A percentile compares a stretch with the other conserved stretches of the same genome.
Evolutionary conservation across 2,797 vertebrate genomes (phyloP).

Genomic region (Argyrosomus regius): DNA sequence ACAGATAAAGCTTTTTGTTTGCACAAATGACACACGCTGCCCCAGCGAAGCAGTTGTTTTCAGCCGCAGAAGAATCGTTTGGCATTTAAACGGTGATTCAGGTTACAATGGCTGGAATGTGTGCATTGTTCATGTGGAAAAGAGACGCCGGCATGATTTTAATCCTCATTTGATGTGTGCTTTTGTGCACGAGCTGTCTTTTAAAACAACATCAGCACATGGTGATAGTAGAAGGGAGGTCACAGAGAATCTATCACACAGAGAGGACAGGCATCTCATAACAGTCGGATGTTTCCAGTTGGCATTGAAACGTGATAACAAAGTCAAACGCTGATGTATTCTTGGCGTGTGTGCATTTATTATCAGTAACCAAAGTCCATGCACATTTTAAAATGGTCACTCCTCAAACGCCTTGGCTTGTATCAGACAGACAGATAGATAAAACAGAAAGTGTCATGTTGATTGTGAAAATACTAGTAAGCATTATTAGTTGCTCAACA

Average conservation of each 20-base stretch:
- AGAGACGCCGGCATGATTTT: slow-evolving; percentile 13
- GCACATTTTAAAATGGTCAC: slow-evolving; percentile 25
- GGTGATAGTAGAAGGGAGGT: slow-evolving; percentile 19
- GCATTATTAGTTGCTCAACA: not conserved
- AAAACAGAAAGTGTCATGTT: not conserved
- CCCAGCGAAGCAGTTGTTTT: slow-evolving; percentile 12
- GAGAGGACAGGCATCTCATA: not conserved
- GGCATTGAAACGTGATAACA: slow-evolving; percentile 11
- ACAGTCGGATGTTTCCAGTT: slow-evolving; percentile 22
- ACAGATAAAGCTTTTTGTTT: slow-evolving; percentile 52
- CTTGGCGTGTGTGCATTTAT: slow-evolving; percentile 9
- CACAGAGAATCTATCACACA: not conserved
- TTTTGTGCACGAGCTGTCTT: slow-evolving; percentile 34
- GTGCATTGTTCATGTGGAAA: slow-evolving; percentile 44
- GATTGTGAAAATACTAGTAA: not conserved
- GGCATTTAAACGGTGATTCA: slow-evolving; percentile 44
- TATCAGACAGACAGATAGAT: slow-evolving; percentile 48
- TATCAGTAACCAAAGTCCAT: slow-evolving; percentile 59
- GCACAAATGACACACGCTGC: slow-evolving; percentile 28
- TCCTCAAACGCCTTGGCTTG: not conserved
- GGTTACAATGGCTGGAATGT: slow-evolving; percentile 65
- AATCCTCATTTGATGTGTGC: slow-evolving; percentile 8
- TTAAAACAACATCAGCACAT: slow-evolving; percentile 45
- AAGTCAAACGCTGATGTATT: not conserved
- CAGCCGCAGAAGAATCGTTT: slow-evolving; percentile 14